Base-by-base conservation (phyloP, 2,797 vertebrate species). In the Sebastes oblongus region DNA sequence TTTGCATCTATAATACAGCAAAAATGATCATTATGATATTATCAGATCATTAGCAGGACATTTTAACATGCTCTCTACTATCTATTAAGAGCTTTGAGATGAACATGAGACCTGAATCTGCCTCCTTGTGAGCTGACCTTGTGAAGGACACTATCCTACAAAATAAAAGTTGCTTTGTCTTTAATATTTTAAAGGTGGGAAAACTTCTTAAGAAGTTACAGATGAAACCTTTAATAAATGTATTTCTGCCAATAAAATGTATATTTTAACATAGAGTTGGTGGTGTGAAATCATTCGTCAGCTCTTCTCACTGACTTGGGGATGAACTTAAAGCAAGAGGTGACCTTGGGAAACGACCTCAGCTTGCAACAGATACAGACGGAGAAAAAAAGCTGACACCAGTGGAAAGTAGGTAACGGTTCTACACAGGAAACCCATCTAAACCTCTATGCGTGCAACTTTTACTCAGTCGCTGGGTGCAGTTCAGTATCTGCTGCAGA, bases 331-430 rank as follows among this genome's bases (percentile, higher is more conserved):
- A 14, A 30, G 36, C n/a, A 39, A 39, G 29, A 32, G 66, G 36
- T 85, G 91, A 92, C 92, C 92, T 93, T 93, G 91, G 65, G 66
- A 84, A 81, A 74, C 81, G 84, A 91, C 88, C 86, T 84, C 62
- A 50, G 50, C 42, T 3, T 4, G 60, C 39, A 14, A 55, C 50
- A 64, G 72, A 71, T 6, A 56, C 61, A 61, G 27, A 30, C n/a
- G 12, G 20, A 52, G 59, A 61, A 32, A 18, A 78, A 83, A 64
- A 42, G 88, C 87, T 89, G 91, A 93, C 84, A 65, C 60, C 22
- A 66, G 75, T 52, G 84, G 86, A 89, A 92, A 85, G 1, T 0
- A 6, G 9, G 18, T 32, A 27, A 60, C 71, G 24, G 29, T 68
- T 77, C 27, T 20, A 56, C 67, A 68, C 25, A 77, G 75, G 77